Conservation (phyloP, 2,113 vertebrate genomes). For the Saccopteryx leptura region DNA sequence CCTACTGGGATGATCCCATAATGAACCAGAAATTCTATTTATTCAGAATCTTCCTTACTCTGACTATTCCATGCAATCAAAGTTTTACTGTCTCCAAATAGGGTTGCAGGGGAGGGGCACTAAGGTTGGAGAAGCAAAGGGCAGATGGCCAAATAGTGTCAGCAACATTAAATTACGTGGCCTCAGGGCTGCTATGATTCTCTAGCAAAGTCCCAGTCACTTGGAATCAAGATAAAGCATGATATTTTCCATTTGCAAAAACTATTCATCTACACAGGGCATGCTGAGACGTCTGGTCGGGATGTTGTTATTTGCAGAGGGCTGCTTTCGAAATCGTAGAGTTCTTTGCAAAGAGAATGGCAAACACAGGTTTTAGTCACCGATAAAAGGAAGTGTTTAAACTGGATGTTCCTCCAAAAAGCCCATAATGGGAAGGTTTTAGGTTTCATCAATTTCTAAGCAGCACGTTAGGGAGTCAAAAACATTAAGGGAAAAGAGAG, state of each 20-base stretch:
- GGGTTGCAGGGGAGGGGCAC: neutral
- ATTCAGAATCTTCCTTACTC: neutral
- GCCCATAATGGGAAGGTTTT: constrained; percentile 26
- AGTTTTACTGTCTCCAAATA: constrained; percentile 2
- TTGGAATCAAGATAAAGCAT: constrained; percentile 59
- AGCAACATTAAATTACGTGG: constrained; percentile 56
- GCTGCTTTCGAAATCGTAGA: constrained; percentile 53
- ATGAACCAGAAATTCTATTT: constrained; percentile 54
- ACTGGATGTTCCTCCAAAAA: constrained; percentile 48
- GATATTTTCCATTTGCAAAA: constrained; percentile 47
- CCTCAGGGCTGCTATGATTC: constrained; percentile 34
- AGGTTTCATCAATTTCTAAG: constrained; percentile 44
- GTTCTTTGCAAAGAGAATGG: constrained; percentile 69
- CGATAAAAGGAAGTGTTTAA: constrained; percentile 70
- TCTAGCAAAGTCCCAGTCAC: constrained; percentile 61
- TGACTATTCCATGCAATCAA: constrained; percentile 36
- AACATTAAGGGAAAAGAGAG: neutral
- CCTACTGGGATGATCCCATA: neutral
- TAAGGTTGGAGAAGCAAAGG: neutral
- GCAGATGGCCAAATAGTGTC: constrained; percentile 46
- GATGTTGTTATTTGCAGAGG: constrained; percentile 69
- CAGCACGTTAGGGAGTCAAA: neutral
- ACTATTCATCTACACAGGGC: constrained; percentile 2
- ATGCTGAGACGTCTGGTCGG: constrained; percentile 61
- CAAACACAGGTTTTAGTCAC: constrained; percentile 57